A percentile compares a stretch with the other conserved stretches of the same genome.
Conservation (phyloP, 1,140 invertebrate genomes). For the Ridgeia piscesae region DNA sequence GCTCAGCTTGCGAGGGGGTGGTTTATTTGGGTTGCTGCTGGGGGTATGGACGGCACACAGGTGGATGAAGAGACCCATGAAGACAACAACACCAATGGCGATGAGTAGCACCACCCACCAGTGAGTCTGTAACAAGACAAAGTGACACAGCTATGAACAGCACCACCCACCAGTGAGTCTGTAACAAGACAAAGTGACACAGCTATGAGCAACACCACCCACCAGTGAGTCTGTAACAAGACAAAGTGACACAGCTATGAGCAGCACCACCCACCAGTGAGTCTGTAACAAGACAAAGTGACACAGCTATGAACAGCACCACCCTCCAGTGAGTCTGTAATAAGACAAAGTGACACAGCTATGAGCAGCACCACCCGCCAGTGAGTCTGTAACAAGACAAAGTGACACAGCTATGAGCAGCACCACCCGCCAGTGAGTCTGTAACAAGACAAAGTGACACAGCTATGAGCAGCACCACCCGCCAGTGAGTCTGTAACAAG, state of each 20-base stretch:
- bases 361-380: not conserved
- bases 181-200: not conserved
- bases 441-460: not conserved
- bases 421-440: not conserved
- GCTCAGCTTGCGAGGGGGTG: conserved; percentile 48
- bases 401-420: not conserved
- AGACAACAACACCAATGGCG: conserved; percentile 83
- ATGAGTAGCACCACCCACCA: conserved; percentile 97
- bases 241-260: not conserved
- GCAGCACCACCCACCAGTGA: not conserved
- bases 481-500: not conserved
- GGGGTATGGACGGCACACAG: conserved; percentile 99
- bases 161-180: not conserved
- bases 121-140: conserved; percentile 68
- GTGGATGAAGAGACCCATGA: conserved; percentile 99
- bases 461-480: not conserved
- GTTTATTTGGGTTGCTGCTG: conserved; percentile 80
- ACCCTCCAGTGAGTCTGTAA: not conserved
- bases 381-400: not conserved
- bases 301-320: not conserved
- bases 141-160: not conserved
- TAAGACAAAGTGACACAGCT: not conserved
- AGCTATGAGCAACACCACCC: not conserved
- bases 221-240: not conserved
- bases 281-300: not conserved